A percentile compares a stretch with the other conserved stretches of the same genome.
phyloP scores from a whole-genome alignment of 2,797 vertebrate genomes.

The Neomorphus geoffroyi region DNA sequence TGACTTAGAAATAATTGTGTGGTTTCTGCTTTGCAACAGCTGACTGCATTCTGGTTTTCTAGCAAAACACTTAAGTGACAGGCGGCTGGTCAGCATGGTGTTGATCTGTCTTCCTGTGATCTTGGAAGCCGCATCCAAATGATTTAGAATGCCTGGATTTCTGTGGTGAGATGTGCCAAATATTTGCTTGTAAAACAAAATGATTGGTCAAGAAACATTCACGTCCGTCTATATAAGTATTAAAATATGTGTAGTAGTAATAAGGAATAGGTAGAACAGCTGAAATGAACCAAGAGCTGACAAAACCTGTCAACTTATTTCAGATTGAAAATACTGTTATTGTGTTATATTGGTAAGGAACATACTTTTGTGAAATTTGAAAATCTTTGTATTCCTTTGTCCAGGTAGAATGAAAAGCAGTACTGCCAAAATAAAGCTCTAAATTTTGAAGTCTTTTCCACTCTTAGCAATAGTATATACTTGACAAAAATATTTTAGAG shows the following conservation, averaged over 20 bases:
- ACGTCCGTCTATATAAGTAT: background rate
- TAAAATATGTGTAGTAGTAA: background rate
- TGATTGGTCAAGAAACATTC: background rate
- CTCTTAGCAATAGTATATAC: background rate
- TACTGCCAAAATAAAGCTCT: background rate
- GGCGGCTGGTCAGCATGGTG: constrained; percentile 40
- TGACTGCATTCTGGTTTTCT: constrained; percentile 7
- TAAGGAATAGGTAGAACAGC: background rate
- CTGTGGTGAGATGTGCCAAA: background rate
- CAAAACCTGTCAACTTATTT: background rate
- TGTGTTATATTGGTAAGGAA: background rate
- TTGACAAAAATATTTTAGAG: background rate
- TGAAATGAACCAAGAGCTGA: background rate
- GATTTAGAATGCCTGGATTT: background rate
- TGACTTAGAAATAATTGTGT: background rate
- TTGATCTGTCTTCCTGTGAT: constrained; percentile 33
- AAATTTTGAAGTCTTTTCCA: background rate
- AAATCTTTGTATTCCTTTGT: background rate
- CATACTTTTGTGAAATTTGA: background rate
- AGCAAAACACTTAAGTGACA: constrained; percentile 41
- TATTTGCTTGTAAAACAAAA: background rate
- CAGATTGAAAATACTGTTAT: background rate
- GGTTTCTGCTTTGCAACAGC: background rate
- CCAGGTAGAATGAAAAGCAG: background rate
- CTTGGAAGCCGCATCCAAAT: background rate